Base-by-base conservation (phyloP, 2,113 vertebrate species). In the Gavia stellata region DNA sequence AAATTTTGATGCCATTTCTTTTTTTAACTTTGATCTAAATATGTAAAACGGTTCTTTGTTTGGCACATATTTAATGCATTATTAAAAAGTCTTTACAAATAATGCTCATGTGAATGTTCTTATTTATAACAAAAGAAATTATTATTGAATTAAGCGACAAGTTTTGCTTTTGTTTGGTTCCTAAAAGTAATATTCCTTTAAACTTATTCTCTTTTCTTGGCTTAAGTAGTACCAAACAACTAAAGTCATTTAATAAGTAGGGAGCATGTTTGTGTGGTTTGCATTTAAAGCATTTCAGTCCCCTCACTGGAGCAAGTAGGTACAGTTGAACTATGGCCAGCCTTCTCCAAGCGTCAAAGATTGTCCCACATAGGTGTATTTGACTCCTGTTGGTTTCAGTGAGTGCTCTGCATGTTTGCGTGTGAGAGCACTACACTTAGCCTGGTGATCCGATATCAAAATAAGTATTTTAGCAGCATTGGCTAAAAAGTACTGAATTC, bases 121-220 rank as follows among this genome's bases (percentile, higher is more conserved):
- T 71, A 77, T 59, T 82, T 91, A n/a, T 10, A 81, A 66, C 8
- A 84, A 87, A 73, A 66, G 17, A 70, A 23, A 17, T 47, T 74
- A 85, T 52, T 71, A 58, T 36, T 79, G 31, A 96, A 80, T 87
- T 96, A 83, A 85, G 73, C 72, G 62, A 71, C 50, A 83, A 90
- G 25, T 29, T 86, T 89, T 87, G 61, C 92, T 92, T 87, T 98
- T 98, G 94, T 98, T 97, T 98, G 98, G 98, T 98, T 98, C 97
- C 98, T 97, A 97, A 97, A 97, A 96, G 98, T 98, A 98, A 98
- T 98, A 89, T 74, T 97, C 97, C 95, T 97, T 97, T 79, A 92
- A 81, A 92, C 72, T 91, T 97, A 62, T 40, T 91, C 67, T 96
- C 66, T 88, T 78, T 71, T 95, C 93, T 97, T 97, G 97, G 96